Evolutionary conservation across 2,888 invertebrate species (phyloP).

Genomic region (Volucella bombylans): DNA sequence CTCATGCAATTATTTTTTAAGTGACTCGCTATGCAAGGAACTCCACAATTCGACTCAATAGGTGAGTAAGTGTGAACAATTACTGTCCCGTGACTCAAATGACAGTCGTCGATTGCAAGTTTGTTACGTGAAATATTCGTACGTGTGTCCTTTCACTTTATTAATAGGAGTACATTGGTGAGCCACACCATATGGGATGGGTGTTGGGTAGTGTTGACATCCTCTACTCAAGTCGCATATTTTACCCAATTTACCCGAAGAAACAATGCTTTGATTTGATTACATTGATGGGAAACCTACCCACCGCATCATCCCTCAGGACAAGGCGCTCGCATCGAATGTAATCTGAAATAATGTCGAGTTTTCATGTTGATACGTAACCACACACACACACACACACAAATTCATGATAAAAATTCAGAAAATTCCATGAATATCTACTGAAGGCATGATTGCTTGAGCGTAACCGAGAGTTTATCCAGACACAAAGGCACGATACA

Average conservation of each 20-base stretch:
- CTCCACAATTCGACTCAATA: background rate
- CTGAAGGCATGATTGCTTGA: slow-evolving; percentile 36
- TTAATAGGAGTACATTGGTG: slow-evolving; percentile 38
- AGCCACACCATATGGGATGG: slow-evolving; percentile 39
- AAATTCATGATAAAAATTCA: slow-evolving; percentile 37
- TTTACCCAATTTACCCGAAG: slow-evolving; percentile 58
- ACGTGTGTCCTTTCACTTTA: slow-evolving; percentile 55
- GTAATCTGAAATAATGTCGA: slow-evolving; percentile 65
- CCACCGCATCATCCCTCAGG: background rate
- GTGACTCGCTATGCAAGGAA: background rate
- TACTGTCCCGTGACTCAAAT: slow-evolving; percentile 15
- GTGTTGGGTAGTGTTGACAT: background rate
- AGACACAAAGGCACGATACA: slow-evolving; percentile 58
- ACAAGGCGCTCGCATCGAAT: slow-evolving; percentile 26
- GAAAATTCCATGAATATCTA: slow-evolving; percentile 69
- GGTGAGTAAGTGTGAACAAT: slow-evolving; percentile 13
- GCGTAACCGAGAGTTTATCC: slow-evolving; percentile 30
- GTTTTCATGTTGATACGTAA: background rate
- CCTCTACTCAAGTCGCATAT: slow-evolving; percentile 26
- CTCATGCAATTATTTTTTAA: background rate
- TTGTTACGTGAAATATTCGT: slow-evolving; percentile 49
- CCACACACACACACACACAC: slow-evolving; percentile 7
- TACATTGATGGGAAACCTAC: slow-evolving; percentile 30
- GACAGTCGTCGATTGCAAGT: slow-evolving; percentile 46
- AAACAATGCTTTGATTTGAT: slow-evolving; percentile 70